Conservation (phyloP, 2,113 vertebrate species). For the Crotalus helleri region DNA sequence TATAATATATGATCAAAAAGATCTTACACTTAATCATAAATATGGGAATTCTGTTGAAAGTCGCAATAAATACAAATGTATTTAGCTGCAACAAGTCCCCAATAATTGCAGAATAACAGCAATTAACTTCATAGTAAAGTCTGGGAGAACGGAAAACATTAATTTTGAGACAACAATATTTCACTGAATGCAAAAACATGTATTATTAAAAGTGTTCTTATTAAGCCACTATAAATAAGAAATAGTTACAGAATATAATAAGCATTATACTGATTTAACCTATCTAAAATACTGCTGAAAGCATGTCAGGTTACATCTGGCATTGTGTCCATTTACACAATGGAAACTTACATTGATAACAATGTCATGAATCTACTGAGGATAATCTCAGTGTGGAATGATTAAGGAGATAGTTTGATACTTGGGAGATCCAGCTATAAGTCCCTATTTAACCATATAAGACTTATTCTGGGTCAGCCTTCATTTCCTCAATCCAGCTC, state of each 20-base stretch:
- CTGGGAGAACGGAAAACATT: neutral
- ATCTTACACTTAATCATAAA: neutral
- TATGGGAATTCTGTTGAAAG: neutral
- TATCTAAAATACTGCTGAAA: neutral
- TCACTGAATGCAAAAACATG: neutral
- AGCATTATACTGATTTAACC: neutral
- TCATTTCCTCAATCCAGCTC: neutral
- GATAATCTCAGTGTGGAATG: neutral
- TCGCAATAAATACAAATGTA: neutral
- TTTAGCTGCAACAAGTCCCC: neutral
- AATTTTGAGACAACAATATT: neutral
- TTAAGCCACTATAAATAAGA: neutral
- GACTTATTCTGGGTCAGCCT: neutral
- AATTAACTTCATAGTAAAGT: neutral
- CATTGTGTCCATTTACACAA: neutral
- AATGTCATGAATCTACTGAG: neutral
- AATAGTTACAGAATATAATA: neutral
- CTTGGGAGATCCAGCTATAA: neutral
- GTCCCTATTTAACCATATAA: neutral
- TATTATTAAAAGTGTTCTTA: neutral
- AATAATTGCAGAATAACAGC: neutral
- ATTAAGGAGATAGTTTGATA: neutral
- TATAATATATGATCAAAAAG: neutral
- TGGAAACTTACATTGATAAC: neutral
- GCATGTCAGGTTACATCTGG: neutral